A percentile compares a stretch with the other conserved stretches of the same genome.
Conservation (phyloP, 1,140 invertebrate species). For the Dinothrombium tinctorium region DNA sequence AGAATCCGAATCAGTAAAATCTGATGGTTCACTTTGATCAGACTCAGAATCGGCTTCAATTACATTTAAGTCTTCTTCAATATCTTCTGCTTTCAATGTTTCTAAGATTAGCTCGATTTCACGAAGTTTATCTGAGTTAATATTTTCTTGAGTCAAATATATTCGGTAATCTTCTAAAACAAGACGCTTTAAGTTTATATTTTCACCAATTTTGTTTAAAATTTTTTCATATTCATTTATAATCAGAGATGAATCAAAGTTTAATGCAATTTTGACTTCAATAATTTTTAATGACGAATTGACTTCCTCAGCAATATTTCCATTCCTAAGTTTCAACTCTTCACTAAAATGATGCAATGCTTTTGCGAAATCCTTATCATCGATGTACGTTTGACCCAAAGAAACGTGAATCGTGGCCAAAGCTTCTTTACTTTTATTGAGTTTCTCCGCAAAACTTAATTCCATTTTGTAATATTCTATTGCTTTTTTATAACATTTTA, state of each 20-base stretch:
- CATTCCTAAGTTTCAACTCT: constrained; percentile 39
- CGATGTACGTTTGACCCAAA: constrained; percentile 62
- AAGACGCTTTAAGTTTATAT: background rate
- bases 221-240: background rate
- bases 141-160: background rate
- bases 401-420: constrained; percentile 54
- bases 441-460: constrained; percentile 29
- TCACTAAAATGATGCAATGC: constrained; percentile 51
- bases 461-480: constrained; percentile 48
- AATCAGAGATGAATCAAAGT: background rate
- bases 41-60: constrained; percentile 9
- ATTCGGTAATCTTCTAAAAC: background rate
- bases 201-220: background rate
- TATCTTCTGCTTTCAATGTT: constrained; percentile 2
- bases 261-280: constrained; percentile 20
- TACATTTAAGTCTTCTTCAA: background rate
- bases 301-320: constrained; percentile 36
- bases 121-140: background rate
- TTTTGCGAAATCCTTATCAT: constrained; percentile 41
- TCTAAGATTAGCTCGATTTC: background rate
- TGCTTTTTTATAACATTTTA: constrained; percentile 41
- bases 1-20: constrained; percentile 19
- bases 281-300: constrained; percentile 38
- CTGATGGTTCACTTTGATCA: constrained; percentile 23
- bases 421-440: constrained; percentile 26